Percentiles rank a stretch among this genome's conserved stretches.
Evolutionary conservation across 2,113 vertebrate species (phyloP).

Genomic region (Notothenia coriiceps): DNA sequence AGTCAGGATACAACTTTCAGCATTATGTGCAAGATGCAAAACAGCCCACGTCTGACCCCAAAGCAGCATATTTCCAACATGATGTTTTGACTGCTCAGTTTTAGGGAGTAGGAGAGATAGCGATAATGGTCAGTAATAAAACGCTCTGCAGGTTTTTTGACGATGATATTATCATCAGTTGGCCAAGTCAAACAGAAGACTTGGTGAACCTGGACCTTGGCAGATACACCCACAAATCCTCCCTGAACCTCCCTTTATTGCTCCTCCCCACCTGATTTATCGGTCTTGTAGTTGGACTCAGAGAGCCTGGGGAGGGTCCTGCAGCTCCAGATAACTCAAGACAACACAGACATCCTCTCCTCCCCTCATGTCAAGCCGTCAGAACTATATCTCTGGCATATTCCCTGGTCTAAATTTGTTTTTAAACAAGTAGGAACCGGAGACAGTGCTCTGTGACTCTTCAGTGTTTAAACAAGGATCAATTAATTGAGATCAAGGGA

Average conservation of each 20-base stretch:
- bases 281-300: constrained; percentile 40
- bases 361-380: constrained; percentile 70
- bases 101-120: constrained; percentile 20
- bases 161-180: constrained; percentile 46
- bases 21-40: constrained; percentile 30
- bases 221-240: constrained; percentile 45
- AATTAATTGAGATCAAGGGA: constrained; percentile 53
- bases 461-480: constrained; percentile 50
- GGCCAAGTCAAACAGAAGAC: constrained; percentile 74
- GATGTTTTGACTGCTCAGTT: constrained; percentile 49
- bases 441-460: neutral
- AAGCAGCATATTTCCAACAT: constrained; percentile 52
- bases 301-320: constrained; percentile 60
- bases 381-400: constrained; percentile 59
- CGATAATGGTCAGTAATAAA: constrained; percentile 48
- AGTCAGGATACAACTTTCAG: constrained; percentile 6
- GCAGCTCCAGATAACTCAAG: constrained; percentile 75
- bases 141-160: constrained; percentile 31
- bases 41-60: constrained; percentile 18
- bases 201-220: constrained; percentile 56
- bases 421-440: constrained; percentile 6
- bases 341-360: constrained; percentile 64
- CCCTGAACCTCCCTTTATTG: constrained; percentile 43
- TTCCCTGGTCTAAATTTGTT: constrained; percentile 18
- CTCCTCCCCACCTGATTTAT: constrained; percentile 68